Evolutionary conservation across 1,140 invertebrate species (phyloP), one percentile per base, ranked within the genome.

Genomic region (Neomicropteryx cornuta): DNA sequence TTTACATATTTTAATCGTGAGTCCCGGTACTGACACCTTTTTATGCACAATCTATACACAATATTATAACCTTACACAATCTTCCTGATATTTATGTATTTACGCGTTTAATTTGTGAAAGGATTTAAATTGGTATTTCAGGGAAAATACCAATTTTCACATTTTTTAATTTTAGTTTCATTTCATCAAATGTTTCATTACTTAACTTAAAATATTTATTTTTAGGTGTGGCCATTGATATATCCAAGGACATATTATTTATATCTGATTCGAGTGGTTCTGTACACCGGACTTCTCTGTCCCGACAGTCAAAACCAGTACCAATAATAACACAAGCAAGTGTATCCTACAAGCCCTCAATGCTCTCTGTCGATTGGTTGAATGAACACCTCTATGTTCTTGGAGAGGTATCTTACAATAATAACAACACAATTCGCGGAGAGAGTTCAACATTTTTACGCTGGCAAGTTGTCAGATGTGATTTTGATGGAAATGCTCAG

Each of bases 341-440:
- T 35, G 67, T 70, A 2, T 67, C 71, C 39, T 75, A 76, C 45
- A 70, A 63, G 33, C 77, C 80, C 2, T 52, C 75, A 8, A 75
- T 75, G 41, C 57, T 93, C 1, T 83, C 81, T 2, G 72, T 92
- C 1, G 91, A 96, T 57, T 94, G 90, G 90, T 60, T 95, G 4
- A 86, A 87, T 50, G 69, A 78, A 31, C 74, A 85, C 27, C 62
- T 93, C 1, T 94, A 89, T 48, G 71, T 94, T 21, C 64, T 88
- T 4, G 80, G 75, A 1, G 74, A 83, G 52, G 68, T 75, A 4
- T 68, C 68, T 23, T 69, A 73, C 39, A 56, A 55, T 0, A 67
- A 60, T 2, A 69, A 60, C 17, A 51, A 50, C 35, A 47, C 42
- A 16, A 49, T 44, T 38, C 45, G 36, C 38, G 46, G 38, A 1